Base-by-base conservation (phyloP, 2,797 vertebrate species). In the Anniella stebbinsi region DNA sequence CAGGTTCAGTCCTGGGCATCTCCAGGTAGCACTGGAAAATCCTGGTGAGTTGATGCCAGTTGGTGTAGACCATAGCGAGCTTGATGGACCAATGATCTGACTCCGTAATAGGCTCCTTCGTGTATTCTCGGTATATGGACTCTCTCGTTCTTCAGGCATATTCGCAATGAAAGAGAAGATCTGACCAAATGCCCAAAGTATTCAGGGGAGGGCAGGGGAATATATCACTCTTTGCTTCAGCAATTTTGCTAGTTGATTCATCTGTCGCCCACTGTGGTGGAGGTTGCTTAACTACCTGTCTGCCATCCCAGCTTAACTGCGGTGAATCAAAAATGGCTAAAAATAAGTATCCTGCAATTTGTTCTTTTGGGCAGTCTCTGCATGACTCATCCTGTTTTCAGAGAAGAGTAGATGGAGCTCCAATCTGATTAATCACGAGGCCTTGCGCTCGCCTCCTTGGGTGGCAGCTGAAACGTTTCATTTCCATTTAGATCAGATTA, bases 301-400 rank as follows among this genome's bases (percentile, higher is more conserved):
- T 30, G 9, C 54, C 60, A 93, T 87, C 78, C 92, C 90, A 12
- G 66, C 88, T 87, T 92, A 87, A 91, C 1, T 54, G 18, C 38
- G 92, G 66, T 87, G 93, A 87, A 77, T 95, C 84, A 93, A 87
- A 94, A 89, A 92, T 92, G 33, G 78, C 75, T 88, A 93, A 93
- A 91, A 93, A 66, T 89, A 92, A 80, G 88, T 75, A 57, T 82
- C 45, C 75, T 91, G 2, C 80, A 70, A 89, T 94, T 90, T 93
- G 0, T 80, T 93, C 77, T 90, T 91, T 51, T 17, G 72, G 94
- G 70, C 33, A 94, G 84, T 77, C 23, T 48, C 41, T 7, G 57
- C 66, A 48, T 95, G 95, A 95, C 57, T 95, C 91, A 87, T 67
- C 54, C 91, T 94, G 8, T 93, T 94, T 94, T 91, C 84, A 73